Conservation (phyloP, 2,797 vertebrate genomes). For the Siniperca undulata region DNA sequence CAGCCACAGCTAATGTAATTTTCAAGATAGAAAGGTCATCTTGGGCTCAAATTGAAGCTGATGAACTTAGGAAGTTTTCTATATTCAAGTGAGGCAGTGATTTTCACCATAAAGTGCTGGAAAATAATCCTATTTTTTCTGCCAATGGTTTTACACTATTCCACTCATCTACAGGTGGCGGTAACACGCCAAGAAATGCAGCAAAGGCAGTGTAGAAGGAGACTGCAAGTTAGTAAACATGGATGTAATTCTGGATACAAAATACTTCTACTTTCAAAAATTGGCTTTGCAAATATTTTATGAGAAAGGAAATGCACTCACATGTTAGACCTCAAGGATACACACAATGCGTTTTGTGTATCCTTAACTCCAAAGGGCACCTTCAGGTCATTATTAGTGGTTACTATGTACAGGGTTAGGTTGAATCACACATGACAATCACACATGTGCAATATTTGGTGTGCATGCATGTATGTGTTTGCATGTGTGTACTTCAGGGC, state of each 20-base stretch:
- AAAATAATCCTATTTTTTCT: no score
- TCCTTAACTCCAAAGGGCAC: background rate
- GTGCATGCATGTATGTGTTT: constrained; percentile 24
- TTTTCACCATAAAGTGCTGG: no score
- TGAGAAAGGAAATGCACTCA: no score
- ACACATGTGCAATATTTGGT: constrained; percentile 1
- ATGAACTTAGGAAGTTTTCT: no score
- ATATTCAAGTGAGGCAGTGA: no score
- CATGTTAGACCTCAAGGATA: no score
- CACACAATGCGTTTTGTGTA: no score
- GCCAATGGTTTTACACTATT: background rate
- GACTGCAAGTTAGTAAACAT: background rate
- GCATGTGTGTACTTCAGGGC: constrained; percentile 59
- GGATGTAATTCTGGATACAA: background rate
- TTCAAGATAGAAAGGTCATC: no score
- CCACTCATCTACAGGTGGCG: background rate
- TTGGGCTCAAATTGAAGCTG: no score
- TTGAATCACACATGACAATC: background rate
- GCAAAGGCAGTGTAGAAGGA: background rate
- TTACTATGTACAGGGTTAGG: background rate
- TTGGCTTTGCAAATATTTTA: background rate
- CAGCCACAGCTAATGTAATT: no score
- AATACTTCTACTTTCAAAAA: background rate
- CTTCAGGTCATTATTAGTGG: background rate
- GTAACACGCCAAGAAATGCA: background rate